A percentile compares a stretch with the other conserved stretches of the same genome.
These are phyloP conservation scores for Halictus rubicundus DNA, from an alignment of 1,140 invertebrate species.

Conservation along the genomic window DNA sequence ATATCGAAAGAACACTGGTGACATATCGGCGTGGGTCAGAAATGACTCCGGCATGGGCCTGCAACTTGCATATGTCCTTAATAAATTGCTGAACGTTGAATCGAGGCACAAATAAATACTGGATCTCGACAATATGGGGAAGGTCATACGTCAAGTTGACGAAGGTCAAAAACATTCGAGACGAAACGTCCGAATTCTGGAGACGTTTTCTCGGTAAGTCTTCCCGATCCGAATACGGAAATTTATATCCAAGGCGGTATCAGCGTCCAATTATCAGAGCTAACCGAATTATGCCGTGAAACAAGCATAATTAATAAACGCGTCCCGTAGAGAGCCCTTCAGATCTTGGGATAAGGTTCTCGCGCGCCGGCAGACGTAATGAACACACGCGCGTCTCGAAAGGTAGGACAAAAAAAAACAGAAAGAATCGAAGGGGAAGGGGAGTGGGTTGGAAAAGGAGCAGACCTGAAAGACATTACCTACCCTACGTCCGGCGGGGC, in stretches of 20 bases:
- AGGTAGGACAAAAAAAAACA: not conserved
- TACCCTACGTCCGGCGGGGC: conserved; percentile 60
- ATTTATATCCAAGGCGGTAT: conserved; percentile 1
- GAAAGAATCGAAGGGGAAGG: not conserved
- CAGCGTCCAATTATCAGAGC: conserved; percentile 16
- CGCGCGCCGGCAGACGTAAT: conserved; percentile 28
- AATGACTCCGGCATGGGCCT: no score
- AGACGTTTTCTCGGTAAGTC: no score
- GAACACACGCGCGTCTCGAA: conserved; percentile 9
- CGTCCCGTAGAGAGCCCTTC: not conserved
- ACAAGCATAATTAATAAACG: conserved; percentile 54
- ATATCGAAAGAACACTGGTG: no score
- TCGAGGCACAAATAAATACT: no score
- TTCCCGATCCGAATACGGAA: no score
- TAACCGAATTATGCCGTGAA: conserved; percentile 34
- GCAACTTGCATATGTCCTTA: no score
- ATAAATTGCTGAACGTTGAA: no score
- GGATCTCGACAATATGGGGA: no score
- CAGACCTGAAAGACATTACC: conserved; percentile 57
- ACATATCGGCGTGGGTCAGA: no score
- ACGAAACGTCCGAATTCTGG: no score
- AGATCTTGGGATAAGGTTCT: conserved; percentile 29
- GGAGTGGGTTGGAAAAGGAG: conserved; percentile 22
- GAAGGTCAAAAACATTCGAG: no score
- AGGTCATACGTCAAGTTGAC: no score